Conservation (phyloP, 2,797 vertebrate species). For the Chrosomus eos region DNA sequence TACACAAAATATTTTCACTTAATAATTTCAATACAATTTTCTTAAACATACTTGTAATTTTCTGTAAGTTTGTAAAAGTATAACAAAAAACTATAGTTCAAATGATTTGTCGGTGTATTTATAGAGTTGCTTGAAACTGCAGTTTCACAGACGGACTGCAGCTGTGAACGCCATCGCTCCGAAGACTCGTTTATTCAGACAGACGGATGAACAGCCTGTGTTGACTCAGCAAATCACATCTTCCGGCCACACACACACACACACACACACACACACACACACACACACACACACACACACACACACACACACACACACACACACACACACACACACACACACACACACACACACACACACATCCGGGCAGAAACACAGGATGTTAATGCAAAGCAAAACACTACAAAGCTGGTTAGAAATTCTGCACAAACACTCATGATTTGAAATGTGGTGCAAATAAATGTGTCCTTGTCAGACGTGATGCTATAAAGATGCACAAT, state of each 20-base stretch:
- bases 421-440: too few relatives aligned
- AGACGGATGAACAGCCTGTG: not conserved
- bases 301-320: too few relatives aligned
- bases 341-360: not conserved
- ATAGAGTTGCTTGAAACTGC: not conserved
- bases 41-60: not conserved
- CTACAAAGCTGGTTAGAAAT: not conserved
- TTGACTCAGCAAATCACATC: constrained; percentile 26
- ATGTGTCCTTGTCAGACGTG: not conserved
- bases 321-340: too few relatives aligned
- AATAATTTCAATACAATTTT: not conserved
- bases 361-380: not conserved
- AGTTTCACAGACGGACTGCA: not conserved
- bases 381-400: not conserved
- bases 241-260: not conserved
- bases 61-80: not conserved
- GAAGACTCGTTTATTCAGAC: constrained; percentile 39
- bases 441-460: too few relatives aligned
- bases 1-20: not conserved
- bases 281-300: too few relatives aligned
- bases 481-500: not conserved
- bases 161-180: not conserved
- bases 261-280: not conserved
- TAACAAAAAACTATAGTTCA: not conserved
- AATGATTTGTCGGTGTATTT: not conserved